Evolutionary conservation across 1,140 invertebrate species (phyloP), one percentile per base, ranked within the genome.

Genomic region (Limonius californicus): DNA sequence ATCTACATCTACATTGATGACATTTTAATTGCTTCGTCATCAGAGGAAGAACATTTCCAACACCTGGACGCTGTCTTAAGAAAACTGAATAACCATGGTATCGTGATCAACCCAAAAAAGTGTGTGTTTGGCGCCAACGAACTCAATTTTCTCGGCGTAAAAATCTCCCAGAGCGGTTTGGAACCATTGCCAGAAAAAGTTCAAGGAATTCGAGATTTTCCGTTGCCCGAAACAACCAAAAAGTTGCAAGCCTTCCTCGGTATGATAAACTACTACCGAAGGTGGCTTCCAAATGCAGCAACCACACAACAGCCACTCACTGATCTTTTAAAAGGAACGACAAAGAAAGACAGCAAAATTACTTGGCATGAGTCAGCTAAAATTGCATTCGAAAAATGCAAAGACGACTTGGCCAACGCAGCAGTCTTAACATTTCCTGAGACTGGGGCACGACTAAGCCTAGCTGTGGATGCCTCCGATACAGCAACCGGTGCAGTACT

Each of bases 1-100:
- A 50, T 27, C 14, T 74, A 64, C 43, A 66, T 72, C 0, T 85
- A 81, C 63, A 39, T 84, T 0, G 45, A 50, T 18, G 74, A 78
- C 50, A 70, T 78, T 39, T 35, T 79, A 0, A 67, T 80, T n/a
- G 71, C 70, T 0, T 74, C 74, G 9, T 39, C 42, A 7, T 20
- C 61, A 0, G 53, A 59, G 19, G 63, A 71, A n/a, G 61, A 76
- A 45, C 75, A 78, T 27, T 21, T 45, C 39, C 14, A 63, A 16
- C 74, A 76, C 58, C 55, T 76, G 4, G 32, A 62, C 15, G 21
- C 39, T 42, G 54, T 74, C 0, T 65, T 72, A 3, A 1, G 23
- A 64, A 6, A 59, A 39, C 8, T 70, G 39, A 1, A 45, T 11
- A 42, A 57, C 2, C 72, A 69, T 57, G 74, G 70, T 2, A 12